Evolutionary conservation across 2,797 vertebrate genomes (phyloP).

Genomic region (Eurystomus glaucurus): DNA sequence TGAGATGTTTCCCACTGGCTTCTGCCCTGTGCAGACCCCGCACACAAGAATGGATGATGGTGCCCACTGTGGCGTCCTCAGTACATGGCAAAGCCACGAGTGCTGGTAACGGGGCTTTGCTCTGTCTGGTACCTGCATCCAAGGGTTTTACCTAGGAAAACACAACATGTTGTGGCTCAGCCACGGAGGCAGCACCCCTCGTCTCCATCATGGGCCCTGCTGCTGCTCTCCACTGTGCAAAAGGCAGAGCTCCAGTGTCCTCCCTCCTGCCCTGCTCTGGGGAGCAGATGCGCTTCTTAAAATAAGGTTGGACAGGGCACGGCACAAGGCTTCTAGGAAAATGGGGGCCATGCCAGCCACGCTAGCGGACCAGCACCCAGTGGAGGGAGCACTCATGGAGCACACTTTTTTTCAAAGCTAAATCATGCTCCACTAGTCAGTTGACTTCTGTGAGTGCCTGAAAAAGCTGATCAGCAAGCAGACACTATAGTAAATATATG

Average conservation of each 20-base stretch:
- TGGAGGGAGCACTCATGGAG: fast-evolving
- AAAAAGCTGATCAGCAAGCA: background rate
- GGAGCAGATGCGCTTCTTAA: background rate
- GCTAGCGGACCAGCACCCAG: fast-evolving
- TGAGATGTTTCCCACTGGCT: background rate
- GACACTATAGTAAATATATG: background rate
- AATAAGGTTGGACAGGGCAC: background rate
- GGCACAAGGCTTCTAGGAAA: background rate
- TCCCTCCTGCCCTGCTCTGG: background rate
- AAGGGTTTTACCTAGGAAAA: background rate
- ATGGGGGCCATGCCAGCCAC: fast-evolving
- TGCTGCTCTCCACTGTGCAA: background rate
- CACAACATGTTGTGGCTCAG: background rate
- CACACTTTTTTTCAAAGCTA: background rate
- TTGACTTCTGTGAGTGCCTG: background rate
- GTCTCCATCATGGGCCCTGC: fast-evolving
- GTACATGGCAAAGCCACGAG: fast-evolving
- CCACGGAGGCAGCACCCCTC: background rate
- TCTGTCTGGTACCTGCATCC: background rate
- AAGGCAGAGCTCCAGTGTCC: background rate
- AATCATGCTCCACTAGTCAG: background rate
- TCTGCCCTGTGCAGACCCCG: background rate
- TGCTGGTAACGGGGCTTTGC: background rate
- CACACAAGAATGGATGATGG: background rate
- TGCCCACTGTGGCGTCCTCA: fast-evolving